Conservation (phyloP, 2,888 invertebrate species). For the Physocephala rufipes region DNA sequence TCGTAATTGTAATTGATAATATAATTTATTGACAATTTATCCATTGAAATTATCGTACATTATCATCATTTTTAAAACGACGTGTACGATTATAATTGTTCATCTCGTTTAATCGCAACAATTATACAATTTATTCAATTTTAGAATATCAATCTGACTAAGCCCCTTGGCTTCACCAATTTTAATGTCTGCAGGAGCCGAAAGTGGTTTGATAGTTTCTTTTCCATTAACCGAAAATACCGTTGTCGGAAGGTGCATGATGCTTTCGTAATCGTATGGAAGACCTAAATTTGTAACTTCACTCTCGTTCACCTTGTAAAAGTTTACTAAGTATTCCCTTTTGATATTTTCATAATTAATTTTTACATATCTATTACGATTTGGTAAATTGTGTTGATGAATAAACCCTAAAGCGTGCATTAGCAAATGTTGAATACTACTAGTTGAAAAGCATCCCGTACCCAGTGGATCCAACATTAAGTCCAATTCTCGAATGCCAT, state of each 20-base stretch:
- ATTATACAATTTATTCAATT: constrained; percentile 59
- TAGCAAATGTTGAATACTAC: constrained; percentile 78
- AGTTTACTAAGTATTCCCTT: constrained; percentile 73
- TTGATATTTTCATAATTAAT: constrained; percentile 66
- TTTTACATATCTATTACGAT: constrained; percentile 75
- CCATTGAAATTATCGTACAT: no score
- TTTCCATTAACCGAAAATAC: constrained; percentile 77
- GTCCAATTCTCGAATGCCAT: constrained; percentile 63
- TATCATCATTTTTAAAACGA: no score
- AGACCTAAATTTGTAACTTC: constrained; percentile 73
- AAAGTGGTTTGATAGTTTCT: constrained; percentile 73
- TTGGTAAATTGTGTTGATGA: constrained; percentile 81
- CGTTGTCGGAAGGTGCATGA: constrained; percentile 80
- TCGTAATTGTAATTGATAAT: no score
- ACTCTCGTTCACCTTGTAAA: constrained; percentile 71
- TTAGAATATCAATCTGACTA: constrained; percentile 56
- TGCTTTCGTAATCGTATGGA: constrained; percentile 79
- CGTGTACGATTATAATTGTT: no score
- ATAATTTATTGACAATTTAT: no score
- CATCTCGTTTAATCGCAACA: constrained; percentile 41
- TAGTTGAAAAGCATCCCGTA: constrained; percentile 59
- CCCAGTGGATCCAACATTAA: constrained; percentile 52
- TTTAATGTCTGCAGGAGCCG: constrained; percentile 41
- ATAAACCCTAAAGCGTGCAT: constrained; percentile 81
- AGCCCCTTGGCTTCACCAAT: constrained; percentile 53